phyloP scores from a whole-genome alignment of 2,888 invertebrate genomes.

The Epistrophe grossulariae region DNA sequence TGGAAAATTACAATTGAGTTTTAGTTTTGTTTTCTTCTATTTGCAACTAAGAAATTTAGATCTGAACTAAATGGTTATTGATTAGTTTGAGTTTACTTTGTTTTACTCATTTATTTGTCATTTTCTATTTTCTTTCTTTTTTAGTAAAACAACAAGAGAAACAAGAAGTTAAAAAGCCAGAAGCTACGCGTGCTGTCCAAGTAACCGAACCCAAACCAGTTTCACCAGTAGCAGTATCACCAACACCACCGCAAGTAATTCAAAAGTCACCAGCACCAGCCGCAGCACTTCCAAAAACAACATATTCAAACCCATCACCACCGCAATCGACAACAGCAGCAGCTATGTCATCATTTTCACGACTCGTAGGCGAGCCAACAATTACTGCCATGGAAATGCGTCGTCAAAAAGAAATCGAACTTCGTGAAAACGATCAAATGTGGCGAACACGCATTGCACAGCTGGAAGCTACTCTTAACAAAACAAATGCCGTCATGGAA shows the following conservation, averaged over 20 bases:
- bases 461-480: slow-evolving; percentile 85
- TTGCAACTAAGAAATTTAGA: too few species aligned
- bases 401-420: slow-evolving; percentile 86
- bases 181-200: slow-evolving; percentile 64
- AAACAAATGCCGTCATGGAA: slow-evolving; percentile 86
- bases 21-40: too few species aligned
- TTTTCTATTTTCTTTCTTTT: background rate
- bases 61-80: too few species aligned
- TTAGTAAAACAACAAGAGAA: slow-evolving; percentile 49
- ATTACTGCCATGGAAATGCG: slow-evolving; percentile 82
- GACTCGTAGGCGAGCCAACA: slow-evolving; percentile 76
- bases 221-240: slow-evolving; percentile 64
- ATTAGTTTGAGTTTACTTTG: background rate
- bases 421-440: slow-evolving; percentile 86
- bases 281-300: slow-evolving; percentile 48
- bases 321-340: slow-evolving; percentile 33
- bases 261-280: slow-evolving; percentile 3
- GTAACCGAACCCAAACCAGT: slow-evolving; percentile 40
- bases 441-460: slow-evolving; percentile 86
- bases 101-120: background rate
- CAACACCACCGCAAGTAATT: slow-evolving; percentile 34
- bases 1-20: too few species aligned
- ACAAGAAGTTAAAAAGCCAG: slow-evolving; percentile 57
- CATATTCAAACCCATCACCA: slow-evolving; percentile 64
- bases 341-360: slow-evolving; percentile 69